Evolutionary conservation across 2,888 invertebrate species (phyloP).

Genomic region (Taenaris catops): DNA sequence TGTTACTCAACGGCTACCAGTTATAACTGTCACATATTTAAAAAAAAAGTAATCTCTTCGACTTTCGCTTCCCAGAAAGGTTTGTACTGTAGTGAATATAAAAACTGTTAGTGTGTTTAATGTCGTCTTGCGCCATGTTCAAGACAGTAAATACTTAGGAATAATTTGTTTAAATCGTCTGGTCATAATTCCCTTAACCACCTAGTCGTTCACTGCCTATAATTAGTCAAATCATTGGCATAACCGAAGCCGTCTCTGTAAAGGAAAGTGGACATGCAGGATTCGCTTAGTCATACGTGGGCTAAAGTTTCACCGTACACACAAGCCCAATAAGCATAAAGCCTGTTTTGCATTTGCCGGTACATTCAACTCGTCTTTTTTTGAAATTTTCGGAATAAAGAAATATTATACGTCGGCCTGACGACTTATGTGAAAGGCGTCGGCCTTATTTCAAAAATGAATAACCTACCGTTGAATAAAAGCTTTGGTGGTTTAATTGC

Average conservation of each 20-base stretch:
- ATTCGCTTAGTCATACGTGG: constrained; percentile 24
- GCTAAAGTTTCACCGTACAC: constrained; percentile 23
- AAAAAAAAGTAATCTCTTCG: no score
- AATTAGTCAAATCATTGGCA: constrained; percentile 19
- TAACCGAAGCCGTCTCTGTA: constrained; percentile 9
- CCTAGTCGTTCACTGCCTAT: constrained; percentile 9
- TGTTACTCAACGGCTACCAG: no score
- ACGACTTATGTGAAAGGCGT: no score
- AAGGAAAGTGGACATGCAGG: constrained; percentile 27
- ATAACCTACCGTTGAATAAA: no score
- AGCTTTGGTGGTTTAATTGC: no score
- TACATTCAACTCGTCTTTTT: constrained; percentile 14
- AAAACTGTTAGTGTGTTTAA: no score
- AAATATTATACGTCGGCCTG: no score
- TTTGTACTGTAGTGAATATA: no score
- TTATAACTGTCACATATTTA: no score
- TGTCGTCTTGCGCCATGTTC: constrained; percentile 2
- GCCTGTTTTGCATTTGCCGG: constrained; percentile 21
- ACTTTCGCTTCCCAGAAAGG: no score
- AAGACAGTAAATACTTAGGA: constrained; percentile 3
- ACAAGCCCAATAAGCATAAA: constrained; percentile 16
- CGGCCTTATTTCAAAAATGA: no score
- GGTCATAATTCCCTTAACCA: constrained; percentile 3
- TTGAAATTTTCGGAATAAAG: neutral
- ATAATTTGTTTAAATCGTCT: constrained; percentile 4